Conservation (phyloP, 2,797 vertebrate genomes). For the Thalassophryne amazonica region DNA sequence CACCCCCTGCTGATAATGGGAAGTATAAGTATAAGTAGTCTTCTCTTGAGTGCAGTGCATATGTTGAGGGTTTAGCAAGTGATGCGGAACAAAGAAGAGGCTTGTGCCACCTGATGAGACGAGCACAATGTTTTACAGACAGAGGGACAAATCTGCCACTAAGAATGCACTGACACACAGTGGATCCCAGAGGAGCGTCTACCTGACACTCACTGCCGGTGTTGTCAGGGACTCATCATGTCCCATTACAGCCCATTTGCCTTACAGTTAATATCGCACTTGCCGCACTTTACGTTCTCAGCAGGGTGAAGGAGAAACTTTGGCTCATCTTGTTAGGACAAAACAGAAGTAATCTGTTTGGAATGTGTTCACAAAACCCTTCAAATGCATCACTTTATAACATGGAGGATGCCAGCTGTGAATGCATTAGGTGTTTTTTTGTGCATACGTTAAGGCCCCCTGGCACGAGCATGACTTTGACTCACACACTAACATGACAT, state of each 20-base stretch:
- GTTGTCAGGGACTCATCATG: slow-evolving; percentile 57
- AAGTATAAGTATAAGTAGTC: background rate
- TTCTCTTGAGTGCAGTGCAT: slow-evolving; percentile 25
- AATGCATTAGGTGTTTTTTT: too few relatives aligned
- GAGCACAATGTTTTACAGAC: slow-evolving; percentile 3
- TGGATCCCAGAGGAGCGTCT: slow-evolving; percentile 39
- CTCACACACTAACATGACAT: too few relatives aligned
- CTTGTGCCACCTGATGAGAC: slow-evolving; percentile 7
- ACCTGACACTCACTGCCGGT: slow-evolving; percentile 21
- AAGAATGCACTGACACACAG: slow-evolving; percentile 38
- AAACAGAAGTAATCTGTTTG: slow-evolving; percentile 49
- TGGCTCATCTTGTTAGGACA: slow-evolving; percentile 46
- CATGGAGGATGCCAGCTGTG: too few relatives aligned
- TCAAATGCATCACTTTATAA: too few relatives aligned
- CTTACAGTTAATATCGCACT: slow-evolving; percentile 56
- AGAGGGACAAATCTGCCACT: slow-evolving; percentile 15
- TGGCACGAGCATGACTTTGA: too few relatives aligned
- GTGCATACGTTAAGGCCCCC: too few relatives aligned
- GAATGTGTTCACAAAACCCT: too few relatives aligned
- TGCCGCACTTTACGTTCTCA: slow-evolving; percentile 43
- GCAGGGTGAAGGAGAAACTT: slow-evolving; percentile 45
- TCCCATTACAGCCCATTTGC: slow-evolving; percentile 66
- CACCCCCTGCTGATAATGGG: background rate
- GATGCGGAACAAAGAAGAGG: slow-evolving; percentile 31
- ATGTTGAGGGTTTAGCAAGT: slow-evolving; percentile 30